Percentiles rank a stretch among this genome's conserved stretches.
Evolutionary conservation across 2,888 invertebrate genomes (phyloP).

Genomic region (Cotesia congregata): DNA sequence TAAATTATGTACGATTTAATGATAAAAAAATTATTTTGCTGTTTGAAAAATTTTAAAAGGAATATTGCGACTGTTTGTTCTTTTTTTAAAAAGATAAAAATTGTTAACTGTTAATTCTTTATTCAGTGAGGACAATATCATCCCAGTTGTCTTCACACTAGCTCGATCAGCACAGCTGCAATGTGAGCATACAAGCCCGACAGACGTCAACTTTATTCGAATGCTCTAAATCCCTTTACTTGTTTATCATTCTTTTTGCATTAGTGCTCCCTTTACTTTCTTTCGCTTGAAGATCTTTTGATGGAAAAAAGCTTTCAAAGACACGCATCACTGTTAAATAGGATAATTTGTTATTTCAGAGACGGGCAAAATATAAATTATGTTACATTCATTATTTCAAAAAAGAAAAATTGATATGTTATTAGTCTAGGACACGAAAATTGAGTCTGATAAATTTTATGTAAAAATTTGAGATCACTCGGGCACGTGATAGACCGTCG

Average conservation of each 20-base stretch:
- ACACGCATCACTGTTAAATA: neutral
- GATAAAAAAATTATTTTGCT: too few relatives aligned
- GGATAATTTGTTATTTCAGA: neutral
- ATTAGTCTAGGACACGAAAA: too few relatives aligned
- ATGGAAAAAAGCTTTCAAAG: neutral
- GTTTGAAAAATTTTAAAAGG: too few relatives aligned
- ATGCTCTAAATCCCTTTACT: neutral
- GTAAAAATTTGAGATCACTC: constrained; percentile 44
- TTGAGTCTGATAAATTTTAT: constrained; percentile 44
- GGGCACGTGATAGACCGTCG: constrained; percentile 24
- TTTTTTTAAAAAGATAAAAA: neutral
- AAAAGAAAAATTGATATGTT: neutral
- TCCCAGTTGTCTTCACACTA: neutral
- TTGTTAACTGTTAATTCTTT: neutral
- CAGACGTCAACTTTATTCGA: neutral
- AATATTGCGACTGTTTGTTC: too few relatives aligned
- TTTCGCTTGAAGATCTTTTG: neutral
- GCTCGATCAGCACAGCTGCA: neutral
- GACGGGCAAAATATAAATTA: neutral
- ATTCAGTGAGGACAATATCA: constrained; percentile 2
- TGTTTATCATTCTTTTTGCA: neutral
- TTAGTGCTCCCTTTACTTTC: neutral
- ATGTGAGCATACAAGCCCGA: neutral
- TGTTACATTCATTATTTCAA: neutral
- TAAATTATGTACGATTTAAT: too few relatives aligned